These are phyloP conservation scores for Nephila pilipes DNA, from an alignment of 1,140 invertebrate species.

Conservation along the genomic window DNA sequence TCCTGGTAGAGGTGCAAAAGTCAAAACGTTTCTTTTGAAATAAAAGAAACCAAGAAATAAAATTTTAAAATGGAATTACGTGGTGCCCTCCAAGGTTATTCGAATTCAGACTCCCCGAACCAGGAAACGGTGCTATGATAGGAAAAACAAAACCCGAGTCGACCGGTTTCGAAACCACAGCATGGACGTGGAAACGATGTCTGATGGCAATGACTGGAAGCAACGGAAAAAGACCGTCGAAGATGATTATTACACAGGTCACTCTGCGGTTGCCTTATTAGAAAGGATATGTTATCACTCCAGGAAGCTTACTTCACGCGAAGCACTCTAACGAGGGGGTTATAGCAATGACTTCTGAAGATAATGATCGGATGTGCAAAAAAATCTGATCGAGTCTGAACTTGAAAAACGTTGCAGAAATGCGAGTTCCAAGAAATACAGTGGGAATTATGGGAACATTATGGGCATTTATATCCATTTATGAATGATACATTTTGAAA, in stretches of 20 bases:
- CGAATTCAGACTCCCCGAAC: conserved; percentile 12
- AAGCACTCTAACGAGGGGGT: background rate
- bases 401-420: background rate
- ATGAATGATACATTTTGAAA: no score
- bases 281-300: conserved; percentile 1
- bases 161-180: conserved; percentile 15
- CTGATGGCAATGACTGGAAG: background rate
- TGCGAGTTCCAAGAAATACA: background rate
- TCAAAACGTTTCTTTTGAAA: background rate
- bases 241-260: background rate
- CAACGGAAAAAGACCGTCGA: background rate
- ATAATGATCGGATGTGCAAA: background rate
- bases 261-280: conserved; percentile 2
- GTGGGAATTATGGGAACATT: no score
- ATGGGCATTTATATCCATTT: no score
- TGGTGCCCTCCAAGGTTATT: conserved; percentile 29
- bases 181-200: background rate
- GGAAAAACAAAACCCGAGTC: background rate
- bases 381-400: background rate
- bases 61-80: background rate
- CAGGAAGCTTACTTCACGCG: background rate
- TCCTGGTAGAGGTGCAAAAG: background rate
- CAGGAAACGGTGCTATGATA: background rate
- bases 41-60: background rate
- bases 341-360: background rate